Evolutionary conservation across 2,888 invertebrate species (phyloP).

Genomic region (Heliconius sara): DNA sequence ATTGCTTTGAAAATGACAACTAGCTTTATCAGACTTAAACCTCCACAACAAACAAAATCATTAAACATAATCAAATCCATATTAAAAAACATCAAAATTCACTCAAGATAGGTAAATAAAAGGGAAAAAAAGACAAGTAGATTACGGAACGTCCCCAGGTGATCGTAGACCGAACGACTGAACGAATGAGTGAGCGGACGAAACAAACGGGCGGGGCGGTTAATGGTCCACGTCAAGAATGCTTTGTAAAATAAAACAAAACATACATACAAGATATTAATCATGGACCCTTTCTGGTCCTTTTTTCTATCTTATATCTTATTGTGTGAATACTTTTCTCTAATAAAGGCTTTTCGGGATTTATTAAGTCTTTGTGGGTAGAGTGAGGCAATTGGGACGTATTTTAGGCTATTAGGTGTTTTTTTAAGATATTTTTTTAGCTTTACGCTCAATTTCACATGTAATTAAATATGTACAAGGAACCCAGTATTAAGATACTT

Average conservation of each 20-base stretch:
- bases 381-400: neutral
- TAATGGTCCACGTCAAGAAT: constrained; percentile 76
- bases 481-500: no score
- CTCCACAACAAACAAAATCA: neutral
- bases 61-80: neutral
- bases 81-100: constrained; percentile 33
- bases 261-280: constrained; percentile 62
- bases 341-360: constrained; percentile 24
- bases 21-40: neutral
- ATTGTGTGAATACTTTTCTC: constrained; percentile 27
- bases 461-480: no score
- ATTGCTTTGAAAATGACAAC: no score
- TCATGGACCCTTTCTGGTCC: constrained; percentile 55
- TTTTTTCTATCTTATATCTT: constrained; percentile 46
- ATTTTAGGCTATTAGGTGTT: neutral
- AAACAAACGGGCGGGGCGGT: constrained; percentile 66
- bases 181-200: constrained; percentile 59
- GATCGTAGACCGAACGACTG: constrained; percentile 64
- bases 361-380: constrained; percentile 12
- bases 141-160: constrained; percentile 76
- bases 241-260: constrained; percentile 73
- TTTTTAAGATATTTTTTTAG: neutral
- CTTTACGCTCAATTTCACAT: neutral
- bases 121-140: constrained; percentile 58
- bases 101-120: constrained; percentile 37